Conservation (phyloP, 2,888 invertebrate genomes). For the Rhorus exstirpatorius region DNA sequence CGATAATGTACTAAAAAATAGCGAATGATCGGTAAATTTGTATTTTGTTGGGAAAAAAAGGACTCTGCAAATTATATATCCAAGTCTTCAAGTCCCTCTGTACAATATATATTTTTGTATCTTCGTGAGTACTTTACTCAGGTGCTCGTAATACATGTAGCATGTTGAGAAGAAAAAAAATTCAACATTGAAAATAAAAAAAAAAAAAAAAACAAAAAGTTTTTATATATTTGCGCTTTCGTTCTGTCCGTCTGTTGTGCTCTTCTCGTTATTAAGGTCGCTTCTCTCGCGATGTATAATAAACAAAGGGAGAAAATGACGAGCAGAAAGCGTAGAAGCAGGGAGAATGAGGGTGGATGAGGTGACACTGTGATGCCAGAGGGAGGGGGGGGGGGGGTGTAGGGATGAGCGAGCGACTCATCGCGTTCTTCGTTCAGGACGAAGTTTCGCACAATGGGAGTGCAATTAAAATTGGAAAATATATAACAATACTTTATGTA, state of each 20-base stretch:
- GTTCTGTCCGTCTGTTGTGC: constrained; percentile 45
- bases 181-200: background rate
- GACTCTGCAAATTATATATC: too few species aligned
- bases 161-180: background rate
- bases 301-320: constrained; percentile 44
- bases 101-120: too few species aligned
- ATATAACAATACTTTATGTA: constrained; percentile 67
- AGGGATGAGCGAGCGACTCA: constrained; percentile 62
- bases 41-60: too few species aligned
- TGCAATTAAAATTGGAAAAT: constrained; percentile 81
- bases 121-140: too few species aligned
- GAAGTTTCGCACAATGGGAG: constrained; percentile 76
- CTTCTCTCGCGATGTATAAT: constrained; percentile 5
- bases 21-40: too few species aligned
- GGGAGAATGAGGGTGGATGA: constrained; percentile 20
- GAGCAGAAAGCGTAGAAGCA: constrained; percentile 11
- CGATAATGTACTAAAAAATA: too few species aligned
- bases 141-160: background rate
- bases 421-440: constrained; percentile 57
- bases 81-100: too few species aligned
- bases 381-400: constrained; percentile 11
- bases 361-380: constrained; percentile 38
- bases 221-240: constrained; percentile 71
- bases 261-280: constrained; percentile 42
- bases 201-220: constrained; percentile 68